Conservation (phyloP, 1,140 invertebrate species). For the Trissolcus basalis region DNA sequence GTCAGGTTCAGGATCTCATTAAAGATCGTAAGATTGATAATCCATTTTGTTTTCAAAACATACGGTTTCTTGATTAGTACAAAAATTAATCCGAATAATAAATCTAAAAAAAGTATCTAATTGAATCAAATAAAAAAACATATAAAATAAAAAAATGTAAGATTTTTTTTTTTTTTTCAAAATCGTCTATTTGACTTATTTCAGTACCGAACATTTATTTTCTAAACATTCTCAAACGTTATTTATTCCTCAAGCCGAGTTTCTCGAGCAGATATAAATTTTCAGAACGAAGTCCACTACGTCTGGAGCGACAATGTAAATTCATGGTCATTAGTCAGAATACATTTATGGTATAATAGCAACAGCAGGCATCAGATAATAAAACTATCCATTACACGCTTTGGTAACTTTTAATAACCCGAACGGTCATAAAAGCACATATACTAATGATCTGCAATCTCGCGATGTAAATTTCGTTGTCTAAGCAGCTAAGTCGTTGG, state of each 20-base stretch:
- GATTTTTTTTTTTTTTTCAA: too few species aligned
- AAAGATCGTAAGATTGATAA: constrained; percentile 1
- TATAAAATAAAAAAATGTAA: too few species aligned
- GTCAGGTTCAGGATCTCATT: background rate
- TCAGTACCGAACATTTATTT: too few species aligned
- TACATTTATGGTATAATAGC: constrained; percentile 22
- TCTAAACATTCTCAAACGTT: too few species aligned
- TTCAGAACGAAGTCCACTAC: background rate
- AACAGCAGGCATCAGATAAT: constrained; percentile 26
- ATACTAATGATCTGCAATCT: constrained; percentile 25
- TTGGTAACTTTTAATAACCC: constrained; percentile 6
- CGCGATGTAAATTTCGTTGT: constrained; percentile 10
- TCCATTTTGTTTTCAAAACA: too few species aligned
- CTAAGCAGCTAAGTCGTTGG: background rate
- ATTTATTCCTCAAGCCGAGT: too few species aligned
- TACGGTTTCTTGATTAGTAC: too few species aligned
- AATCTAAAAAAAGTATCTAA: too few species aligned
- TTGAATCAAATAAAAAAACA: too few species aligned
- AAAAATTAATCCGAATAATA: too few species aligned
- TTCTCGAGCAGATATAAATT: too few species aligned
- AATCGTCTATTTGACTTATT: too few species aligned
- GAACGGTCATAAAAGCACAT: constrained; percentile 1
- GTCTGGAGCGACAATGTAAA: background rate
- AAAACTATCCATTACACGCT: constrained; percentile 27
- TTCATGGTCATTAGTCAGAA: constrained; percentile 31